phyloP scores from a whole-genome alignment of 2,888 invertebrate species.

The Salticus scenicus region DNA sequence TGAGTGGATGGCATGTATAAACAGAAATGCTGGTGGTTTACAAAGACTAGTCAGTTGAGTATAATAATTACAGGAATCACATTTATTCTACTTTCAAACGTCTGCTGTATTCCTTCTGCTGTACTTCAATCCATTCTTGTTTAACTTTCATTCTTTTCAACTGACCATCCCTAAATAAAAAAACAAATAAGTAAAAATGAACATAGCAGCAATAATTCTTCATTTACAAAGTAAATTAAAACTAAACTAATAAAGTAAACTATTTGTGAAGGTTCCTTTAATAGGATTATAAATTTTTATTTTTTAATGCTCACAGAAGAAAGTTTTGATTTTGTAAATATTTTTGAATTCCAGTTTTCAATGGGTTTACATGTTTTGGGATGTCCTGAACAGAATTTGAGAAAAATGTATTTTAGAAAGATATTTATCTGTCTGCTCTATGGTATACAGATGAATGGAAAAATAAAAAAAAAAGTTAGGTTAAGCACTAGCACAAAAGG shows the following conservation, averaged over 20 bases:
- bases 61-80: conserved; percentile 22
- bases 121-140: conserved; percentile 93
- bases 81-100: conserved; percentile 78
- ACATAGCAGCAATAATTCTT: too few species aligned
- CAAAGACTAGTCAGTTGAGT: conserved; percentile 51
- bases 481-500: too few species aligned
- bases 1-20: conserved; percentile 42
- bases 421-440: too few species aligned
- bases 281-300: too few species aligned
- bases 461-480: too few species aligned
- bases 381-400: too few species aligned
- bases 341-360: too few species aligned
- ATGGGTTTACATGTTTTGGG: too few species aligned
- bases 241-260: not conserved
- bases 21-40: conserved; percentile 44
- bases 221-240: not conserved
- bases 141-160: conserved; percentile 95
- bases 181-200: not conserved
- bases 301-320: too few species aligned
- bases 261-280: not conserved
- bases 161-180: conserved; percentile 90
- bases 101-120: conserved; percentile 95
- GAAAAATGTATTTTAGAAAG: too few species aligned
- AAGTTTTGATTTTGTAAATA: too few species aligned
- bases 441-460: too few species aligned